These are phyloP conservation scores for Corbicula japonica DNA, from an alignment of 2,888 invertebrate genomes.

Conservation along the genomic window DNA sequence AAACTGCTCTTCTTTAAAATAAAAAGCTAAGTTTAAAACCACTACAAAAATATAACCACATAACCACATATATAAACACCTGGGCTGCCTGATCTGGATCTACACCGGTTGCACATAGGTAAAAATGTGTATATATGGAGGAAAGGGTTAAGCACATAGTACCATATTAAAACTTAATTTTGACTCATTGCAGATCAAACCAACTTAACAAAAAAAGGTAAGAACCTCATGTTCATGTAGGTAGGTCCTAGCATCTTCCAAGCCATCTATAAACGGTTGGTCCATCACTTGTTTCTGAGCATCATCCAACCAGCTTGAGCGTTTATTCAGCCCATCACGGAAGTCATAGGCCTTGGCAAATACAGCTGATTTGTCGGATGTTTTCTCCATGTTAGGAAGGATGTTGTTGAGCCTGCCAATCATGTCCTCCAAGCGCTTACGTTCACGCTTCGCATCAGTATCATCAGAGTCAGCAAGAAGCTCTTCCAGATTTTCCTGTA, in stretches of 20 bases:
- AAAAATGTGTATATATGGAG: no score
- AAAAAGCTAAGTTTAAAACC: no score
- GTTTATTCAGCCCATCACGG: constrained; percentile 94
- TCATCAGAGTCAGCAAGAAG: constrained; percentile 94
- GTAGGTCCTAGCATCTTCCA: constrained; percentile 80
- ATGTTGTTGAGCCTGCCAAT: constrained; percentile 92
- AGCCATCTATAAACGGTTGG: constrained; percentile 80
- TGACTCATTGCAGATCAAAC: no score
- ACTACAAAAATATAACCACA: no score
- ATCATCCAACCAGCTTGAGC: constrained; percentile 89
- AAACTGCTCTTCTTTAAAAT: no score
- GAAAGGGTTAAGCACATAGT: no score
- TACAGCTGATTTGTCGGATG: constrained; percentile 96
- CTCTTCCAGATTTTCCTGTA: constrained; percentile 95
- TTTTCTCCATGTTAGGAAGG: constrained; percentile 96
- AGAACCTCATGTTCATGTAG: constrained; percentile 84
- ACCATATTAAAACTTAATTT: no score
- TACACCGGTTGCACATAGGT: no score
- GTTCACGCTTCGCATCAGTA: constrained; percentile 92
- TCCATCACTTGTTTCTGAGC: constrained; percentile 79
- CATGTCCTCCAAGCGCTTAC: constrained; percentile 91
- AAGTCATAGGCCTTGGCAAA: constrained; percentile 97
- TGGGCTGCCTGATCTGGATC: no score
- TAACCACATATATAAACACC: no score
- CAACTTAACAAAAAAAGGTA: no score